Conservation (phyloP, 2,797 vertebrate species). For the Jordanella pulchra region DNA sequence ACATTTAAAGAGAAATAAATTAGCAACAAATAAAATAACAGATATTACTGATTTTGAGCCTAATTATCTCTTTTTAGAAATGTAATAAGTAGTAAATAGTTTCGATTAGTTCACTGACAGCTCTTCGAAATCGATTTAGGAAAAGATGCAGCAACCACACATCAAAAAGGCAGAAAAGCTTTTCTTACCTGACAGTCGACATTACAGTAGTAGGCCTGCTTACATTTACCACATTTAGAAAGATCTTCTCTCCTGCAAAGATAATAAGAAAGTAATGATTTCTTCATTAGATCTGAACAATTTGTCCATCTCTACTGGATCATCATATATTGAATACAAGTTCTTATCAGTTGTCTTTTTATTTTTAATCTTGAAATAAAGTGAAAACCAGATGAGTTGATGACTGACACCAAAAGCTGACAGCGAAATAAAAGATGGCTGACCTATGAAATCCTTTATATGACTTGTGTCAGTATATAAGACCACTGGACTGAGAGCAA, state of each 20-base stretch:
- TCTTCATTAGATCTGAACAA: background rate
- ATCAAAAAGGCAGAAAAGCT: conserved; percentile 3
- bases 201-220: conserved; percentile 95
- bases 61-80: no score
- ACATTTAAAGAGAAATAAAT: background rate
- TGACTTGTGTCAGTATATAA: no score
- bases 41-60: background rate
- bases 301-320: background rate
- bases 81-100: no score
- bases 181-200: conserved; percentile 92
- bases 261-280: conserved; percentile 14
- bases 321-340: background rate
- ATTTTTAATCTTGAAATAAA: background rate
- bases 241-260: conserved; percentile 91
- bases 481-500: no score
- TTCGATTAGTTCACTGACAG: background rate
- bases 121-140: background rate
- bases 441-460: no score
- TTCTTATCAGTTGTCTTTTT: background rate
- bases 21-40: background rate
- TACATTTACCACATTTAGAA: conserved; percentile 97
- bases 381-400: background rate
- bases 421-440: no score
- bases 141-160: conserved; percentile 3
- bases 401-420: background rate